Evolutionary conservation across 2,113 vertebrate species (phyloP), one percentile per base, ranked within the genome.

Genomic region (Syrrhaptes paradoxus): DNA sequence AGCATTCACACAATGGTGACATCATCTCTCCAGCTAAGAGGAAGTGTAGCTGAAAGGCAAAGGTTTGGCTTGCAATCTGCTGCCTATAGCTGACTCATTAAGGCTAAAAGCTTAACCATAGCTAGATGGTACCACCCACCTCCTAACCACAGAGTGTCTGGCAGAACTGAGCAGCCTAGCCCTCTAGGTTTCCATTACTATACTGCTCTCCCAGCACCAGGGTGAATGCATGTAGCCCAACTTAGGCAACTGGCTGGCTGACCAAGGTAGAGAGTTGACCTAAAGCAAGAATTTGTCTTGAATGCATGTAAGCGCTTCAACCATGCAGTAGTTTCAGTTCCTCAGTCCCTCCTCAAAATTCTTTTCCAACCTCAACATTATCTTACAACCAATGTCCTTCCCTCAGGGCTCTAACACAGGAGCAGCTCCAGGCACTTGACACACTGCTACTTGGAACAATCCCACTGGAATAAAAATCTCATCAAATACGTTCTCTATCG

Each of bases 21-120:
- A 98, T 98, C 98, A 98, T 93, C 97, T 89, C 92, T 93, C 73
- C 59, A 88, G 89, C 91, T 61, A 16, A 96, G 96, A 98, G 98
- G 98, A 98, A 98, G 96, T 71, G 41, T 34, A 93, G 92, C 93
- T 90, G 91, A 96, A 96, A 96, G 93, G 93, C 90, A 49, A 57
- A 95, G 94, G 95, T 88, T 93, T 95, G 86, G 93, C 91, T 94
- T 55, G 43, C 79, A 66, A 61, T 93, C 76, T 88, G 45, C 72
- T 80, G 96, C 87, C 93, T 84, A 93, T 92, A 96, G 94, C 94
- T 96, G 97, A 98, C 88, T 98, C 98, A 98, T 62, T 59, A 52
- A 48, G 75, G 87, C 94, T 92, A 36, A 78, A 78, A 94, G 81
- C 92, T 88, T 54, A 92, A 81, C 87, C 88, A 49, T 8, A 52